These are phyloP conservation scores for Bombylius discolor DNA, from an alignment of 2,888 invertebrate species.

Conservation along the genomic window DNA sequence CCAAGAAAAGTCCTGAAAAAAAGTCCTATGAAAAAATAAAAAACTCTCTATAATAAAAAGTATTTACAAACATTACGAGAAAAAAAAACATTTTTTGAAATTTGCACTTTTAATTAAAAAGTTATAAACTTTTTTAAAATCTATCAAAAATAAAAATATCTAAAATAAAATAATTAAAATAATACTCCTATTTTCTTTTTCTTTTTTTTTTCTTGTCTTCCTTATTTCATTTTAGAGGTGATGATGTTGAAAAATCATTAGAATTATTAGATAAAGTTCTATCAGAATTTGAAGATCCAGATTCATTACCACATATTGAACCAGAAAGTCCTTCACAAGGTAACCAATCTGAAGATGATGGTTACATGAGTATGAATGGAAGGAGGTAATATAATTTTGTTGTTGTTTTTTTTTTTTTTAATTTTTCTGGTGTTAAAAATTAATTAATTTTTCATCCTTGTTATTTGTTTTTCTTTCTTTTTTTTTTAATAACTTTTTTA, in stretches of 20 bases:
- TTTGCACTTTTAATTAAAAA: no score
- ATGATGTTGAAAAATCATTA: conserved; percentile 79
- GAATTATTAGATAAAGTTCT: conserved; percentile 79
- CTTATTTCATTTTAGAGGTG: conserved; percentile 48
- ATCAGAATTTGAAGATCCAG: conserved; percentile 74
- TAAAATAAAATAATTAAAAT: no score
- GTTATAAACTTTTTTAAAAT: no score
- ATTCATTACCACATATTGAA: conserved; percentile 31
- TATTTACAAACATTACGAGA: no score
- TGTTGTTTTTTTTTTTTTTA: background rate
- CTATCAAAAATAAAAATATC: no score
- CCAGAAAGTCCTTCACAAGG: conserved; percentile 65
- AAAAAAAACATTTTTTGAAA: no score
- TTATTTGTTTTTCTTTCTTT: background rate
- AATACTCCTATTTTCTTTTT: no score
- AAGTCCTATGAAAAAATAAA: no score
- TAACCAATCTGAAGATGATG: conserved; percentile 81
- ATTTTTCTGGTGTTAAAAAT: no score
- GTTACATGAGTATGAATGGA: conserved; percentile 87
- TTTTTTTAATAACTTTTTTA: background rate
- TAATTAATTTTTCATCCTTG: background rate
- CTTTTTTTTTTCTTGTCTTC: background rate
- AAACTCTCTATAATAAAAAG: no score
- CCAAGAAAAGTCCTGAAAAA: no score
- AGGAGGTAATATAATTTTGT: conserved; percentile 42